These are phyloP conservation scores for Drosophila kuntzei DNA, from an alignment of 2,888 invertebrate species.

Conservation along the genomic window DNA sequence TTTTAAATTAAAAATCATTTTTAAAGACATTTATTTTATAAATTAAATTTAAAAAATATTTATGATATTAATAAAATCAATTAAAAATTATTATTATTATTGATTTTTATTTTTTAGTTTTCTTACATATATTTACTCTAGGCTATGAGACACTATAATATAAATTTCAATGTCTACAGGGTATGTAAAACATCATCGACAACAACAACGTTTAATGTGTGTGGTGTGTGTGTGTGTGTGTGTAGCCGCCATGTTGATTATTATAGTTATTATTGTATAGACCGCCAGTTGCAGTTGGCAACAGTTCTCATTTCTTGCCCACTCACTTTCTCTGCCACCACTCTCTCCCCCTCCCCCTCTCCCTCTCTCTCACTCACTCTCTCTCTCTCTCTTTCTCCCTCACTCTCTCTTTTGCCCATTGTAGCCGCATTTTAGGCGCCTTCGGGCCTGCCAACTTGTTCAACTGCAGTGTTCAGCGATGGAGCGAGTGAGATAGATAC, in stretches of 20 bases:
- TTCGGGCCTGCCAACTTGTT: constrained; percentile 33
- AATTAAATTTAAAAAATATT: no score
- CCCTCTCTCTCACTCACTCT: background rate
- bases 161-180: background rate
- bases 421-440: constrained; percentile 49
- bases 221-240: constrained; percentile 26
- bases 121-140: background rate
- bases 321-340: background rate
- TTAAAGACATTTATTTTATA: no score
- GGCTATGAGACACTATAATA: background rate
- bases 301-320: constrained; percentile 29
- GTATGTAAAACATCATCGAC: constrained; percentile 4
- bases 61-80: no score
- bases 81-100: no score
- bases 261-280: constrained; percentile 72
- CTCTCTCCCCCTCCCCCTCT: background rate
- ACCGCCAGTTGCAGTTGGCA: constrained; percentile 58
- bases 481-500: background rate
- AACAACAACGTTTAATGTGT: constrained; percentile 23
- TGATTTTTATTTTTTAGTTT: background rate
- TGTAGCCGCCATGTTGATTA: constrained; percentile 67
- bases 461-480: constrained; percentile 9
- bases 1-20: no score
- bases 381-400: background rate
- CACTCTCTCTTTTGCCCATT: background rate